Evolutionary conservation across 2,797 vertebrate genomes (phyloP).

Genomic region (Enteromius unitaeniatus): DNA sequence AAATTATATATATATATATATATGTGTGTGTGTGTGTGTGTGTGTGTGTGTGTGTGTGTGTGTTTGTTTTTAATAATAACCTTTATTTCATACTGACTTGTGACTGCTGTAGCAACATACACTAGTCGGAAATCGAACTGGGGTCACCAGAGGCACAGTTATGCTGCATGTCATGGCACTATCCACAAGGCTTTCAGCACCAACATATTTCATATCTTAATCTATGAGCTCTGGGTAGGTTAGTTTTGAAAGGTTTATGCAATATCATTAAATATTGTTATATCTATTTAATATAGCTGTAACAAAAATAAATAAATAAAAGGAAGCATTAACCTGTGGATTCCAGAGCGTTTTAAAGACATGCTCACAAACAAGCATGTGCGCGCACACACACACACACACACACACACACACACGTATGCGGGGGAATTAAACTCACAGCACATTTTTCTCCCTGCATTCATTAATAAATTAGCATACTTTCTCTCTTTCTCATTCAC

Average conservation of each 20-base stretch:
- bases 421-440: constrained; percentile 30
- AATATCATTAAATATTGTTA: background rate
- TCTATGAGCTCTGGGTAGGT: too few species aligned
- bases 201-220: background rate
- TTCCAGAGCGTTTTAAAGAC: constrained; percentile 32
- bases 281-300: constrained; percentile 17
- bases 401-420: constrained; percentile 18
- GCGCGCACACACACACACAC: background rate
- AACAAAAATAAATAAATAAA: background rate
- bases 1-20: background rate
- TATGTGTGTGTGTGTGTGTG: too few species aligned
- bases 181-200: background rate
- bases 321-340: constrained; percentile 24
- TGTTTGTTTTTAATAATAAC: background rate
- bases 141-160: too few species aligned
- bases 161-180: too few species aligned
- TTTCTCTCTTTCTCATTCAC: constrained; percentile 36
- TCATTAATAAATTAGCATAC: constrained; percentile 25
- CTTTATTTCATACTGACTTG: background rate
- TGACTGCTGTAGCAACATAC: background rate
- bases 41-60: too few species aligned
- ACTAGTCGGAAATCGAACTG: too few species aligned
- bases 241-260: constrained; percentile 9
- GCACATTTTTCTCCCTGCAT: constrained; percentile 35
- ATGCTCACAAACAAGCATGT: constrained; percentile 11